These are phyloP conservation scores for Sclerodermus sp. DNA, from an alignment of 2,888 invertebrate genomes.

Conservation along the genomic window DNA sequence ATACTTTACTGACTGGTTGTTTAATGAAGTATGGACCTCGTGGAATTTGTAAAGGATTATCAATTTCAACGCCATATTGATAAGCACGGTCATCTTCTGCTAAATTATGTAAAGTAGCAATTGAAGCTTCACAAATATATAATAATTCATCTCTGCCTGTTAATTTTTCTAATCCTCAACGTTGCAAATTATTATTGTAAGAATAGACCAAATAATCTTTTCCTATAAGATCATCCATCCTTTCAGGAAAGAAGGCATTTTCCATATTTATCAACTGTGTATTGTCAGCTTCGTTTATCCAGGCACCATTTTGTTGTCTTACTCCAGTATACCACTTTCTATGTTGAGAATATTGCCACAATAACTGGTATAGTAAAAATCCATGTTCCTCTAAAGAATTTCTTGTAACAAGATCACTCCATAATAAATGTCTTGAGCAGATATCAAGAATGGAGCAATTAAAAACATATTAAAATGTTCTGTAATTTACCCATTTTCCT, in stretches of 20 bases:
- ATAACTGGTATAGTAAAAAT: conserved; percentile 81
- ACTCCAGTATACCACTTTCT: conserved; percentile 86
- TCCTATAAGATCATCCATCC: conserved; percentile 58
- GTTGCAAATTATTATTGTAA: conserved; percentile 62
- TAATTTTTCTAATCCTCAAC: conserved; percentile 84
- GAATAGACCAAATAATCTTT: conserved; percentile 80
- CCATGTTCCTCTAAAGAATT: conserved; percentile 84
- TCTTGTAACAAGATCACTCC: conserved; percentile 72
- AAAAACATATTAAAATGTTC: background rate
- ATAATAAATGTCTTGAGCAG: conserved; percentile 38
- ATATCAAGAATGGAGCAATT: background rate
- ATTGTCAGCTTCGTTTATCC: conserved; percentile 84
- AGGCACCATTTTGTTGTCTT: conserved; percentile 73
- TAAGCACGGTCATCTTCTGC: conserved; percentile 76
- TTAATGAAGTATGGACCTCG: conserved; percentile 86
- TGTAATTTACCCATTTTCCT: background rate
- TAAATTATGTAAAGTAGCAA: conserved; percentile 71
- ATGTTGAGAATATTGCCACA: conserved; percentile 81
- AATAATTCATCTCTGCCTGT: conserved; percentile 75
- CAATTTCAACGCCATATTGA: conserved; percentile 82
- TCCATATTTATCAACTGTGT: conserved; percentile 76
- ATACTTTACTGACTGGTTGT: conserved; percentile 81
- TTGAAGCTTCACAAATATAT: conserved; percentile 87
- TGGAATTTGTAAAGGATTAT: conserved; percentile 79
- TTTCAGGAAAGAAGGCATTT: conserved; percentile 77